Base-by-base conservation (phyloP, 2,797 vertebrate species). In the Thunnus albacares region DNA sequence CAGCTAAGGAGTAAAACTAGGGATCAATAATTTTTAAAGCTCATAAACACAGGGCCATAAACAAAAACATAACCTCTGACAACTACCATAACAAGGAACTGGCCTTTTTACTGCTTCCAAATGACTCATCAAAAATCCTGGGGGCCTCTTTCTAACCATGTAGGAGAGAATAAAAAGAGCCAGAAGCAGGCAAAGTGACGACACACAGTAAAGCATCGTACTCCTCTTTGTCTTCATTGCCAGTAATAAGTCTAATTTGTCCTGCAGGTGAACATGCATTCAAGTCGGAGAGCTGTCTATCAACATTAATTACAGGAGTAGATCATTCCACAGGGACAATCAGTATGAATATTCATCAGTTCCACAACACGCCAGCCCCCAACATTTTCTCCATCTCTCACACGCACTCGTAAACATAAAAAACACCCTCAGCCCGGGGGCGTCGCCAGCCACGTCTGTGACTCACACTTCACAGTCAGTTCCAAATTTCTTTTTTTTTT, bases 261-360 rank as follows among this genome's bases (percentile, higher is more conserved):
- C 92, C 89, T 67, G 83, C 91, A 91, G 93, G 88, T 93, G 76
- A 93, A 97, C 96, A 96, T 94, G 96, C 96, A 94, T 95, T 96
- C 94, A 95, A 96, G 96, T 96, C 95, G 85, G 96, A 96, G 96
- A 96, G 95, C 97, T 97, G 97, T 97, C 97, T 96, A 97, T 98
- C 97, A 97, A 96, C 96, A 96, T 97, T 96, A 93, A 92, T 78
- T 89, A 76, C 85, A 90, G 74, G 86, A 92, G 90, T 79, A 94
- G 96, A 96, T 96, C 95, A 95, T 95, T 97, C 97, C 96, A 96
- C 96, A 93, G 97, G 96, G 96, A 97, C 94, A 91, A 96, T 97
- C 96, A 93, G 95, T 90, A 97, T 98, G 97, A 97, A 98, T 97
- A 98, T 98, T 97, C 97, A 97, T 97, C 96, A 97, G 95, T 94